Base-by-base conservation (phyloP, 1,140 invertebrate genomes). In the Uloborus diversus region DNA sequence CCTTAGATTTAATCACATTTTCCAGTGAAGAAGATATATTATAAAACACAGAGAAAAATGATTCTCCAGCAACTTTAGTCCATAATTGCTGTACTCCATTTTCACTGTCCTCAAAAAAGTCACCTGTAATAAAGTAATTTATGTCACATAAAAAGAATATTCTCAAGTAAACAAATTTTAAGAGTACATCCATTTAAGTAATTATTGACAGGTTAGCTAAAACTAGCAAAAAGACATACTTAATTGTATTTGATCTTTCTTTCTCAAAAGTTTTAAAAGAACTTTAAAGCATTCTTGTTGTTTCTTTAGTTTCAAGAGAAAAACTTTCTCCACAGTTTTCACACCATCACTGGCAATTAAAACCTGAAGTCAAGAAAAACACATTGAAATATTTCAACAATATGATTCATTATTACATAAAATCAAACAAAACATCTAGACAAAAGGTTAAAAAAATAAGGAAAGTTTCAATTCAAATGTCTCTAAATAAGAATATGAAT, bases 11-110 rank as follows among this genome's bases (percentile, higher is more conserved):
- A 65, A 78, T 61, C 28, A 65, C 62, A 37, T 64, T 78, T 66
- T 78, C 61, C 73, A 78, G 53, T 66, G 65, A 61, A 65, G 47
- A 37, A 27, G 47, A 64, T 13, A 78, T 37, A 65, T 78, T 61
- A 56, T 56, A 47, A 13, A 49, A 23, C 5, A 64, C 47, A 57
- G 47, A 65, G 66, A 65, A 66, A 25, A 78, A 64, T 0, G 13
- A 23, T 56, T 66, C 37, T 4, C 62, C 62, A 78, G 37, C 62
- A 27, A 78, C 57, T 20, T 14, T 32, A 27, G 30, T 37, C 73
- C 73, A 78, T 17, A 78, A 32, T 56, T 78, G 28, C 17, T 65
- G 23, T 42, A 66, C 42, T 9, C 28, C 32, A 4, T 27, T n/a
- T 61, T 78, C 61, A 42, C 25, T 65, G 9, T 66, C 51, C 23